Percentiles rank a stretch among this genome's conserved stretches.
Evolutionary conservation across 2,888 invertebrate species (phyloP).

Genomic region (Oegoconia quadripuncta): DNA sequence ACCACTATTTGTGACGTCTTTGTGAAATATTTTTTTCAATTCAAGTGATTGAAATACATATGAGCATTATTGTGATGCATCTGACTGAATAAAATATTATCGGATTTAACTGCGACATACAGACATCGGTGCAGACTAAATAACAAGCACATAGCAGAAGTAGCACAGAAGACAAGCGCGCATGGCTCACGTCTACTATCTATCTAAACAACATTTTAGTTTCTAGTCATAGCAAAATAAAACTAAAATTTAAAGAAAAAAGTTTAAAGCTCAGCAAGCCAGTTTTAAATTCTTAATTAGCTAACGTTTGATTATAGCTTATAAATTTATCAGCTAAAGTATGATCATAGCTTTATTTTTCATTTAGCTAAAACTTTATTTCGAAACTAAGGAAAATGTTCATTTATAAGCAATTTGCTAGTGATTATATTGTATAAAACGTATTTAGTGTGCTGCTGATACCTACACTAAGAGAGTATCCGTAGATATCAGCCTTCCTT

Average conservation of each 20-base stretch:
- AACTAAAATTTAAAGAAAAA: constrained; percentile 5
- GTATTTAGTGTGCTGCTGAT: constrained; percentile 15
- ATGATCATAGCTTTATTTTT: not conserved
- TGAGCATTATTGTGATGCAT: not conserved
- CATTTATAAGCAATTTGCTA: constrained; percentile 15
- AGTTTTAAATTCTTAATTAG: constrained; percentile 1
- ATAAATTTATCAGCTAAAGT: not conserved
- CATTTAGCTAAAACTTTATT: constrained; percentile 11
- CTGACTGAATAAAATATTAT: too few species aligned
- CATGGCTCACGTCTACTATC: constrained; percentile 3
- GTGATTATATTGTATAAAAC: constrained; percentile 12
- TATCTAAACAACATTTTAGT: constrained; percentile 9
- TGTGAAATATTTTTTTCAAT: too few species aligned
- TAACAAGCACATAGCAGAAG: constrained; percentile 15
- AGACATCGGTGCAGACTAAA: constrained; percentile 7
- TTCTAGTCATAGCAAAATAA: constrained; percentile 11
- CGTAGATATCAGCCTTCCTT: constrained; percentile 8
- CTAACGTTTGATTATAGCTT: constrained; percentile 1
- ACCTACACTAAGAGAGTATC: constrained; percentile 15
- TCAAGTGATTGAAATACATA: too few species aligned
- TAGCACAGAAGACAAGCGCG: constrained; percentile 13
- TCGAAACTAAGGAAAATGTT: constrained; percentile 11
- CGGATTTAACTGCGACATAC: constrained; percentile 12
- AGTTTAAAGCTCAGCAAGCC: too few species aligned
- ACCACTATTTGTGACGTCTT: too few species aligned